Evolutionary conservation across 2,888 invertebrate genomes (phyloP).

Genomic region (Ochropleura leucogaster): DNA sequence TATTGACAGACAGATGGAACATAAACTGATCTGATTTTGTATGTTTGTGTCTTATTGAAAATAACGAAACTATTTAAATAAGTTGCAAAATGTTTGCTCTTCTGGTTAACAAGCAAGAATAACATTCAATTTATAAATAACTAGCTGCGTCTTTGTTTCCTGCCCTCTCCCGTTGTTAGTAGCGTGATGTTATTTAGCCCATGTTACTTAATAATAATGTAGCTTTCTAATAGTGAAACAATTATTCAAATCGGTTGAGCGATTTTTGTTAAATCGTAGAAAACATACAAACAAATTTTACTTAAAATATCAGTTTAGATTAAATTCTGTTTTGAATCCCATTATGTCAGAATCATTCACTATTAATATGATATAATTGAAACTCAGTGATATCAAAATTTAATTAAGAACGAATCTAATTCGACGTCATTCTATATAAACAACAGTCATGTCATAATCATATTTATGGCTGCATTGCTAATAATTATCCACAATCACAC

Average conservation of each 20-base stretch:
- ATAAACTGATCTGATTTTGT: too few relatives aligned
- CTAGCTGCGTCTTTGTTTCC: too few relatives aligned
- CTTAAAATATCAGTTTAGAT: too few relatives aligned
- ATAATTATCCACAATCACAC: neutral
- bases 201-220: too few relatives aligned
- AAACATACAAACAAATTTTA: too few relatives aligned
- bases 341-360: neutral
- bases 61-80: neutral
- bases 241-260: too few relatives aligned
- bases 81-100: neutral
- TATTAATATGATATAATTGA: conserved; percentile 9
- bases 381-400: conserved; percentile 7
- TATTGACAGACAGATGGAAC: too few relatives aligned
- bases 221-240: too few relatives aligned
- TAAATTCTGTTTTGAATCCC: neutral
- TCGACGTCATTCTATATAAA: conserved; percentile 1
- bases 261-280: too few relatives aligned
- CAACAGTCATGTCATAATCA: neutral
- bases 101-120: neutral
- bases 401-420: neutral
- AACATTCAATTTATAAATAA: neutral
- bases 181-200: too few relatives aligned
- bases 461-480: neutral
- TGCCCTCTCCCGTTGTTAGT: too few relatives aligned
- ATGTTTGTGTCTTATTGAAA: accelerated